Base-by-base conservation (phyloP, 2,888 invertebrate species). In the Synergus laeviventris region DNA sequence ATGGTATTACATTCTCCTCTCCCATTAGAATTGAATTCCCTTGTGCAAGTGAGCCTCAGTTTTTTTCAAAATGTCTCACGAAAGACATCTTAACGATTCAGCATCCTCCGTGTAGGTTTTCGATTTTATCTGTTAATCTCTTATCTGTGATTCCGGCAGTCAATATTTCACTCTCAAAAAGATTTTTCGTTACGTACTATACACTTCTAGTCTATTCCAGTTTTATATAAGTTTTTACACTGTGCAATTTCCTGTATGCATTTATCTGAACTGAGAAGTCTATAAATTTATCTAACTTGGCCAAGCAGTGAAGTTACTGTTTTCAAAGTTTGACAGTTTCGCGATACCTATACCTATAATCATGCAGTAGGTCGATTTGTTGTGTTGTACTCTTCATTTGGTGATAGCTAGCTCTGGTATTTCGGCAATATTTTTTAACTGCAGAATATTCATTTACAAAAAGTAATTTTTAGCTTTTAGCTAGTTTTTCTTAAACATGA, bases 1-100 rank as follows among this genome's bases (percentile, higher is more conserved):
- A 90, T 89, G 83, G 84, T 87, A 90, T 90, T 89, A 90, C 81
- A 84, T 84, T 83, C 81, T 79, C 75, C 82, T 84, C 81, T 73
- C 74, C 21, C 73, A 74, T 60, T 78, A 79, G 81, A 85, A 85
- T 87, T 83, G 86, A 85, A 87, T 87, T 86, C 86, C 79, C 81
- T 77, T 66, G 74, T 74, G 78, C 78, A 76, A 76, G 73, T 78
- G 79, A 42, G 76, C 80, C 70, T 84, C 85, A 85, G 86, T 86
- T 62, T 49, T 39, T 31, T 24, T 74, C 59, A 75, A 76, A 64
- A 82, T 85, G 84, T 85, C 84, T 64, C 74, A 79, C 73, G 82
- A 84, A 76, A 78, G 83, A 76, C 78, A 77, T 74, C 70, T 74
- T 56, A 62, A 75, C 31, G 77, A 74, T 45, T 74, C 64, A 45